Evolutionary conservation across 2,888 invertebrate species (phyloP), one percentile per base, ranked within the genome.

Genomic region (Chloroclysta siterata): DNA sequence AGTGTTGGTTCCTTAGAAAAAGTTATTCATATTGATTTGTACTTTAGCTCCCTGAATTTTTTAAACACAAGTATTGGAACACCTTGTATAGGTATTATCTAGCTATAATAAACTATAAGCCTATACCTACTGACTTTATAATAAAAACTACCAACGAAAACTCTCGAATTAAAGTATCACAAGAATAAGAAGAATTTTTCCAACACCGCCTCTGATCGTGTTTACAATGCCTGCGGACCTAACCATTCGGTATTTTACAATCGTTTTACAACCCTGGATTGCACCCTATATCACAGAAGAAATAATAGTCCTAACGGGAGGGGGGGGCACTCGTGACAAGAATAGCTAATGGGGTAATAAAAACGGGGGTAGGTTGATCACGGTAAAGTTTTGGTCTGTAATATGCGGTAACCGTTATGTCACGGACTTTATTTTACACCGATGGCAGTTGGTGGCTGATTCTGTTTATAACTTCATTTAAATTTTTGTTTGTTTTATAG

Each of bases 281-380:
- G 85, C 85, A 83, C 81, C 80, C 76, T 64, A 68, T 68, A 56
- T 56, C 56, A 56, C 56, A 41, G 48, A 41, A 39, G 47, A 39
- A 55, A 55, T 55, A 55, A 53, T 54, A 56, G 39, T 41, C 13
- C 22, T 17, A 53, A 59, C 11, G 17, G 17, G 46, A 17, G 36
- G 66, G 71, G 60, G 69, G 66, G 29, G 70, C 54, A 44, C 66
- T 79, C 90, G 90, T 91, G 91, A 85, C 86, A 69, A 64, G 90
- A 86, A 86, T 90, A 72, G 68, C 69, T 80, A 89, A 77, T 72
- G 77, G 73, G 79, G 80, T 85, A 82, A 86, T 89, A 85, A 89
- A 87, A 87, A 82, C 79, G 15, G 55, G 50, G 54, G 50, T 56
- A 15, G 55, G 50, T 56, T 39, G 55, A 48, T 56, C 48, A 47